Evolutionary conservation across 2,888 invertebrate species (phyloP), one percentile per base, ranked within the genome.

Genomic region (Drosophila aldrichi): DNA sequence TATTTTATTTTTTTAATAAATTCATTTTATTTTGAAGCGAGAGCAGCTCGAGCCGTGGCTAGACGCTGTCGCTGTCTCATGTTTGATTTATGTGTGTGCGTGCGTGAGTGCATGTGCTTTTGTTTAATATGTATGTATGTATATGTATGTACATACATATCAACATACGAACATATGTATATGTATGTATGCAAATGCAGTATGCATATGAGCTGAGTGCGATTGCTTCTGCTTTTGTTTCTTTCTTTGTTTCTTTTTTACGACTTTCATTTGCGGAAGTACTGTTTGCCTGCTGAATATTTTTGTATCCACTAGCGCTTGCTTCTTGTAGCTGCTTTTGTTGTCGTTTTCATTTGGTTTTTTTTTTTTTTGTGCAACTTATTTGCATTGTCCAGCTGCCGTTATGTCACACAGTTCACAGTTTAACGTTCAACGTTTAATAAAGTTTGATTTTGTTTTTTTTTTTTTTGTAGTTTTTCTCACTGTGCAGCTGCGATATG

Each of bases 221-320:
- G n/a, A 52, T 16, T 7, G 25, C 25, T 25, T 7, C 20, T 22
- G 32, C 34, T 56, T 63, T 59, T 68, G 14, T 52, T 58, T 62
- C 65, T 34, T 58, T 40, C 68, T 38, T 55, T 46, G 41, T 74
- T 68, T 51, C 25, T 18, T 54, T 65, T 49, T 58, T 59, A 58
- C 52, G 62, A 75, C 69, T 79, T 81, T 85, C 84, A 87, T 87
- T 89, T 82, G 74, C 72, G 81, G n/a, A 82, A 82, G 83, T 83
- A 83, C 62, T 66, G 72, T 71, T 69, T 67, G 78, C 61, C 56
- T 76, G 80, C 68, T 80, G 78, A 64, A 78, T 78, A 58, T 76
- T 79, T 78, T 79, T 67, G 76, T 75, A 59, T 51, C 38, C 20
- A 48, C 20, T 36, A 40, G 44, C 44, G 36, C 64, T n/a, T 44